phyloP scores from a whole-genome alignment of 1,140 invertebrate species.

The Bombus picipes region DNA sequence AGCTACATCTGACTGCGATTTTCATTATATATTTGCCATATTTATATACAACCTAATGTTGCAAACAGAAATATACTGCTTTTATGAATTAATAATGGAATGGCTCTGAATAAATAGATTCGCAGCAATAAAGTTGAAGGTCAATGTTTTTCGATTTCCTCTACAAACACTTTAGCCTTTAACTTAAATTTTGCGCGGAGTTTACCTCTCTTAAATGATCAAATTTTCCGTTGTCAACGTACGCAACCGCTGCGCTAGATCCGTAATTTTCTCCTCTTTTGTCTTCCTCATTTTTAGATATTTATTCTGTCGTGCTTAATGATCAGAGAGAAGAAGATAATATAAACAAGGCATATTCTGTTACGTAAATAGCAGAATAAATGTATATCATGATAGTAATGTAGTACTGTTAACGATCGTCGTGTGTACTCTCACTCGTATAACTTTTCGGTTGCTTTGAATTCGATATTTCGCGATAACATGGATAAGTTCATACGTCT shows the following conservation, averaged over 20 bases:
- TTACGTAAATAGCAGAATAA: not conserved
- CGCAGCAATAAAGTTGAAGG: not conserved
- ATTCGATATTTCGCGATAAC: not conserved
- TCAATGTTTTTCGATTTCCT: not conserved
- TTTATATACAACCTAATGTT: not conserved
- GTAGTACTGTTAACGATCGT: no score
- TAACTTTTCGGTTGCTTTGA: not conserved
- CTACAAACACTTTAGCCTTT: not conserved
- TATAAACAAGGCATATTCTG: not conserved
- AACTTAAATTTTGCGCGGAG: not conserved
- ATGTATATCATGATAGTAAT: not conserved
- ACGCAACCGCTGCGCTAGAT: no score
- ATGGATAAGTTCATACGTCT: conserved; percentile 9
- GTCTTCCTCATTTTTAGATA: not conserved
- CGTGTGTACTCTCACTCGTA: not conserved
- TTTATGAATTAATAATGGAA: not conserved
- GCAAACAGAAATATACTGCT: not conserved
- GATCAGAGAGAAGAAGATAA: not conserved
- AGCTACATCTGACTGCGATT: not conserved
- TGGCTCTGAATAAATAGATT: not conserved
- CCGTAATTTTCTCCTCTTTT: not conserved
- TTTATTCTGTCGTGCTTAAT: not conserved
- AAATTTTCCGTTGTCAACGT: conserved; percentile 8
- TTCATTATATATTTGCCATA: not conserved
- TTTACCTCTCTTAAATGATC: conserved; percentile 31